Conservation (phyloP, 2,797 vertebrate species). For the Notoglanidium macrostoma region DNA sequence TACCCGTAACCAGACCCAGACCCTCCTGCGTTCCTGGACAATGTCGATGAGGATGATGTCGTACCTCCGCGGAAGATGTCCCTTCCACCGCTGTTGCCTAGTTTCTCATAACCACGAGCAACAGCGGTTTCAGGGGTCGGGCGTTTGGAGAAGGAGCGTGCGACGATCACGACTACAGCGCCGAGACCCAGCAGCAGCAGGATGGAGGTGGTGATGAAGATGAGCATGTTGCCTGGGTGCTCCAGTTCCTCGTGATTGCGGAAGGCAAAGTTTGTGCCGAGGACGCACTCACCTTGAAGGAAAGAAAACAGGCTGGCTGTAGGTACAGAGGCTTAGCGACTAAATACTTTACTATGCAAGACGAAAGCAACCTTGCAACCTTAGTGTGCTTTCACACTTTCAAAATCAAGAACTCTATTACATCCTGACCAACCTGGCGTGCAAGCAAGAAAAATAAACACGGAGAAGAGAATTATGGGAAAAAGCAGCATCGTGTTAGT, state of each 20-base stretch:
- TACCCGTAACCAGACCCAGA: slow-evolving; percentile 63
- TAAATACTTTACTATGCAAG: background rate
- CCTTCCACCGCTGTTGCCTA: slow-evolving; percentile 64
- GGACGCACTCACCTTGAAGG: slow-evolving; percentile 82
- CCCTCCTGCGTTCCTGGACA: slow-evolving; percentile 51
- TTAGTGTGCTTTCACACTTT: background rate
- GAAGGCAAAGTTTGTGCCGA: slow-evolving; percentile 72
- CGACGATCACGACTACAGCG: slow-evolving; percentile 74
- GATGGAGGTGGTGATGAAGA: slow-evolving; percentile 79
- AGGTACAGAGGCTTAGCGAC: background rate
- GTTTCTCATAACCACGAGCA: slow-evolving; percentile 82
- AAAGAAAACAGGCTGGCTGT: slow-evolving; percentile 11
- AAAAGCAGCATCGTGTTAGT: background rate
- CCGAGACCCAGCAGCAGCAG: slow-evolving; percentile 78
- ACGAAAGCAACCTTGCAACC: background rate
- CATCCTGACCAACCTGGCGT: too few species aligned
- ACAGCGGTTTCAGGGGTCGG: slow-evolving; percentile 63
- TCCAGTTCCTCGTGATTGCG: slow-evolving; percentile 53
- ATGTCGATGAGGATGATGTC: slow-evolving; percentile 61
- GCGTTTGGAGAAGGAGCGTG: slow-evolving; percentile 74
- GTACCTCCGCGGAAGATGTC: slow-evolving; percentile 61
- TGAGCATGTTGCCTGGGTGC: slow-evolving; percentile 69
- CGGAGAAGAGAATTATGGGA: too few species aligned
- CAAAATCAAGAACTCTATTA: too few species aligned
- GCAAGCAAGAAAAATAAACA: background rate